These are phyloP conservation scores for Lepidothrix coronata DNA, from an alignment of 2,113 vertebrate genomes.

Conservation along the genomic window DNA sequence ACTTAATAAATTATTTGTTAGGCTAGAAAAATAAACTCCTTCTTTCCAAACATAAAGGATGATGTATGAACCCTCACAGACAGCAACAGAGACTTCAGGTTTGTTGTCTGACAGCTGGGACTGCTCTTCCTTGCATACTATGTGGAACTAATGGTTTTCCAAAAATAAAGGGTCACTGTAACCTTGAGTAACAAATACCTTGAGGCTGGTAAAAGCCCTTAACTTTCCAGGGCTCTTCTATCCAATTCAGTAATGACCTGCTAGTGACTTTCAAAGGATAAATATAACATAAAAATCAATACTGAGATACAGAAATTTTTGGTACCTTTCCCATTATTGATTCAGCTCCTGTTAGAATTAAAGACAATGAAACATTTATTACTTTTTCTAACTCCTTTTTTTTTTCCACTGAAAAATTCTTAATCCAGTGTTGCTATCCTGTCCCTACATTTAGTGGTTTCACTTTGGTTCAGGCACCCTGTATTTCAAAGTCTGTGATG, in stretches of 20 bases:
- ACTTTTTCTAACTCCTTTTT: background rate
- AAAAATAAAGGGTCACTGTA: background rate
- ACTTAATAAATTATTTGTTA: background rate
- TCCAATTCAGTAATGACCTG: background rate
- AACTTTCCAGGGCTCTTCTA: background rate
- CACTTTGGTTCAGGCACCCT: background rate
- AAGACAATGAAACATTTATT: slow-evolving; percentile 2
- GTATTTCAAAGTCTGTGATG: background rate
- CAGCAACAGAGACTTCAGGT: background rate
- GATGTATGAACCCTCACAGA: background rate
- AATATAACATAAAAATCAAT: slow-evolving; percentile 23
- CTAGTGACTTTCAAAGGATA: slow-evolving; percentile 2
- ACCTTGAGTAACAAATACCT: background rate
- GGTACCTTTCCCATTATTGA: slow-evolving; percentile 38
- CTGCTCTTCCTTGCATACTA: background rate
- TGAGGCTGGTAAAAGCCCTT: background rate
- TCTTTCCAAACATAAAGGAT: background rate
- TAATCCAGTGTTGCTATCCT: background rate
- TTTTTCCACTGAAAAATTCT: background rate
- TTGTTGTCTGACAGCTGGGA: background rate
- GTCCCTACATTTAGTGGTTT: background rate
- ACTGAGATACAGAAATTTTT: background rate
- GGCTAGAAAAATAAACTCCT: background rate
- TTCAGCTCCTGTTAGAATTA: background rate
- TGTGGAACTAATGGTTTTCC: background rate